Conservation (phyloP, 2,888 invertebrate genomes). For the Cryptophagus acutangulus region DNA sequence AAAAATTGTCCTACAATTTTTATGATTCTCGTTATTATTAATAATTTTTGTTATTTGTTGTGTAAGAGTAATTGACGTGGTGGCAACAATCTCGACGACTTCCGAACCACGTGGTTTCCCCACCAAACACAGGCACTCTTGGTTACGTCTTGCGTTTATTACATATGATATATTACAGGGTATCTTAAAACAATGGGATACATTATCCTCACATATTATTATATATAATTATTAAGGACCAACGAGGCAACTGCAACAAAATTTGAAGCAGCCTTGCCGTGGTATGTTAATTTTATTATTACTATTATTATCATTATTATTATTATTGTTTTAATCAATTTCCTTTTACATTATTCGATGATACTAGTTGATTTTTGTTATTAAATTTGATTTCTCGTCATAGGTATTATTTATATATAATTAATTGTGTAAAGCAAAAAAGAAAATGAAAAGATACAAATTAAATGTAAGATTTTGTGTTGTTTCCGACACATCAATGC, state of each 20-base stretch:
- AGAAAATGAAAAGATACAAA: conserved; percentile 33
- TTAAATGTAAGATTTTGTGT: conserved; percentile 40
- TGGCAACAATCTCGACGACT: conserved; percentile 47
- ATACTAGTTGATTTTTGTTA: conserved; percentile 45
- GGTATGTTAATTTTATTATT: conserved; percentile 42
- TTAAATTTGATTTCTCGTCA: conserved; percentile 42
- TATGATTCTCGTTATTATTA: conserved; percentile 14
- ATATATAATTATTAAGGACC: conserved; percentile 47
- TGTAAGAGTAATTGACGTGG: conserved; percentile 1
- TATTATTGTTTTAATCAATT: too few species aligned
- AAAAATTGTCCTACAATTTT: too few species aligned
- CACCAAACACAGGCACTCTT: conserved; percentile 50
- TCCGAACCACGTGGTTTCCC: conserved; percentile 47
- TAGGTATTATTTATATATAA: conserved; percentile 36
- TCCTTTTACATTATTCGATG: too few species aligned
- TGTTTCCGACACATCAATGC: conserved; percentile 33
- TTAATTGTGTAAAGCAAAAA: neutral
- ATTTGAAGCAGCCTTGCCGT: conserved; percentile 43
- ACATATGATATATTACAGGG: conserved; percentile 51
- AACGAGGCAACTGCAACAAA: conserved; percentile 42
- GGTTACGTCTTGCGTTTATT: conserved; percentile 49
- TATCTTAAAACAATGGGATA: conserved; percentile 49
- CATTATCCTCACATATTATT: conserved; percentile 47
- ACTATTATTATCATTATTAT: too few species aligned
- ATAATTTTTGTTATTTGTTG: conserved; percentile 10